Percentiles rank a stretch among this genome's conserved stretches.
These are phyloP conservation scores for Platyscapa corneri DNA, from an alignment of 1,140 invertebrate species.

Conservation along the genomic window DNA sequence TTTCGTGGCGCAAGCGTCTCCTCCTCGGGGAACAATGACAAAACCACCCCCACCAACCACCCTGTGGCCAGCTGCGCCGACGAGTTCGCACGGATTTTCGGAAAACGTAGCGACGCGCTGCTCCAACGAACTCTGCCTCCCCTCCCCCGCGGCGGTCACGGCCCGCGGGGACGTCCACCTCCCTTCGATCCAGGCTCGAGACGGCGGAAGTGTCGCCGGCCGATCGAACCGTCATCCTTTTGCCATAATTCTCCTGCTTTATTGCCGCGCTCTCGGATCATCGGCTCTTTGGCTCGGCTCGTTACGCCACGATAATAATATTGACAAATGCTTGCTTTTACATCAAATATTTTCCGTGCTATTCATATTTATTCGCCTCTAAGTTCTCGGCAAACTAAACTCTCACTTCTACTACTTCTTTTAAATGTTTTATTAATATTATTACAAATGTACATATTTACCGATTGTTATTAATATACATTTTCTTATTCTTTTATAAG, in stretches of 20 bases:
- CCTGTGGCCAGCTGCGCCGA: not conserved
- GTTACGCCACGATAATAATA: constrained; percentile 44
- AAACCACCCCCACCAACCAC: not conserved
- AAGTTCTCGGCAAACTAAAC: constrained; percentile 55
- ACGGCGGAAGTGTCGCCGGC: not conserved
- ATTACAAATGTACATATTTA: constrained; percentile 41
- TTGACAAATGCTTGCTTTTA: constrained; percentile 48
- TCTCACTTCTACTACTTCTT: constrained; percentile 25
- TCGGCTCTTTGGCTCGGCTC: not conserved
- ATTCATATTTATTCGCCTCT: constrained; percentile 51
- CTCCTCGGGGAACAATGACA: not conserved
- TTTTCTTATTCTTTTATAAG: constrained; percentile 23
- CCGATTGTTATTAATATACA: constrained; percentile 38
- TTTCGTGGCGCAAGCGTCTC: not conserved
- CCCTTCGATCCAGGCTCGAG: too few species aligned
- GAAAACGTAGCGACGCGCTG: not conserved
- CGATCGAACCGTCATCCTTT: constrained; percentile 8
- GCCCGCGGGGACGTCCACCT: not conserved
- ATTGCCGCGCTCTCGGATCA: constrained; percentile 7
- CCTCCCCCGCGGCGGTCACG: not conserved
- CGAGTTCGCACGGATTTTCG: constrained; percentile 13
- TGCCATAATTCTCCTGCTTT: constrained; percentile 15
- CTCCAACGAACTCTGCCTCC: not conserved
- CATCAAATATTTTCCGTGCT: constrained; percentile 47
- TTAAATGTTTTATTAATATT: constrained; percentile 44